Evolutionary conservation across 2,113 vertebrate species (phyloP).

Genomic region (Pterocles burchelli): DNA sequence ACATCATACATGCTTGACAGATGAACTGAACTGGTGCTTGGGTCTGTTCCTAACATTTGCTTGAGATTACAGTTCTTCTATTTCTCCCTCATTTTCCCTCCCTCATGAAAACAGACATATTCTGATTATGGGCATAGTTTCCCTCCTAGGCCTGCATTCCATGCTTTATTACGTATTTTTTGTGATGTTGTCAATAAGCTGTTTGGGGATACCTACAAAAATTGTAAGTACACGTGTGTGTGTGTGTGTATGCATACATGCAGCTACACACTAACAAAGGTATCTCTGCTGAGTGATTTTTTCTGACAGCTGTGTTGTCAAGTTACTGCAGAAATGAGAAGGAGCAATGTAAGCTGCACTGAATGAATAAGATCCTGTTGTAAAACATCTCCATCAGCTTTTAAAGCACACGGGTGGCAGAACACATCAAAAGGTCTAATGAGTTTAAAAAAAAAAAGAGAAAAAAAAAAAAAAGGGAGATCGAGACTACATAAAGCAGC

Average conservation of each 20-base stretch:
- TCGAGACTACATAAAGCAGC: not conserved
- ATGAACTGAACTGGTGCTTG: not conserved
- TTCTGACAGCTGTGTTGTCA: not conserved
- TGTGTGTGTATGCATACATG: too few species aligned
- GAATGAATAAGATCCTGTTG: not conserved
- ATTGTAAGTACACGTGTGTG: too few species aligned
- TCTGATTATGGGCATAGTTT: not conserved
- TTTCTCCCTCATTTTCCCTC: not conserved
- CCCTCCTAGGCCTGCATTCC: not conserved
- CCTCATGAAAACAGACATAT: not conserved
- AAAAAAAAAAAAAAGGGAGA: not conserved
- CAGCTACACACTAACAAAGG: not conserved
- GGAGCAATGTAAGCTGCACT: not conserved
- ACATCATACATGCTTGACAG: fast-evolving
- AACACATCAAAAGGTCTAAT: not conserved
- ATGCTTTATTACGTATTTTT: not conserved
- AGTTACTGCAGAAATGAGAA: not conserved
- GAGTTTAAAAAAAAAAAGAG: not conserved
- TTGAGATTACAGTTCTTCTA: not conserved
- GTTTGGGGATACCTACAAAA: not conserved
- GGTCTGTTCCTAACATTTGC: not conserved
- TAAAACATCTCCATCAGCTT: not conserved
- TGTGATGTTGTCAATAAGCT: not conserved
- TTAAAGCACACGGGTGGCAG: not conserved
- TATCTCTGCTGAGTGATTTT: not conserved